Conservation (phyloP, 1,140 invertebrate genomes). For the Sesamia nonagrioides region DNA sequence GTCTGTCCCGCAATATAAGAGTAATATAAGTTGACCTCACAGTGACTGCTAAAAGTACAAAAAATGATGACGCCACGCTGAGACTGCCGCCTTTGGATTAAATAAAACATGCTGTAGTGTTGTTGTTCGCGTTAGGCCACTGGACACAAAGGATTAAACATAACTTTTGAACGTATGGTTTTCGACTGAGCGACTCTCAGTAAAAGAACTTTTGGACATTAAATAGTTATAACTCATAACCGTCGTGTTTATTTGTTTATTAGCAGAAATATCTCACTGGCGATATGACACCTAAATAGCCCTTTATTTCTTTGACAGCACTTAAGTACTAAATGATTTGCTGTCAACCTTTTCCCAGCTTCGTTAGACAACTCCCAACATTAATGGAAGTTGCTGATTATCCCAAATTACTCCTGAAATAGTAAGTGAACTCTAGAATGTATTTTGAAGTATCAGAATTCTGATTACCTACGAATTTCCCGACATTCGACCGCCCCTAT, state of each 20-base stretch:
- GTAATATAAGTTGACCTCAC: slow-evolving; percentile 52
- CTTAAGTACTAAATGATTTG: slow-evolving; percentile 8
- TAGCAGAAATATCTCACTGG: background rate
- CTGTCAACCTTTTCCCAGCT: background rate
- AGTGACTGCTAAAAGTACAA: slow-evolving; percentile 51
- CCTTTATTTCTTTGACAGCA: background rate
- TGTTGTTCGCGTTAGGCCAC: slow-evolving; percentile 20
- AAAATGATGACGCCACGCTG: slow-evolving; percentile 37
- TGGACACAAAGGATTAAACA: slow-evolving; percentile 46
- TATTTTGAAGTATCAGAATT: background rate
- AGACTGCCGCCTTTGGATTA: slow-evolving; percentile 45
- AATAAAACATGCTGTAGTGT: slow-evolving; percentile 50
- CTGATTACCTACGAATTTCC: background rate
- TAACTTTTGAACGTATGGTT: slow-evolving; percentile 41
- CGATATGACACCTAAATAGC: background rate
- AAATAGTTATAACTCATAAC: slow-evolving; percentile 20
- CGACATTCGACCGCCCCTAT: background rate
- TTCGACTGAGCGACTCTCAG: slow-evolving; percentile 6
- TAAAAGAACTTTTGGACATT: slow-evolving; percentile 21
- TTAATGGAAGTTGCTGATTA: slow-evolving; percentile 15
- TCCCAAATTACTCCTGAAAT: background rate
- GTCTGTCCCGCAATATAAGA: slow-evolving; percentile 18
- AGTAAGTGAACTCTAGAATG: background rate
- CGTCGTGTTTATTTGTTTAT: background rate
- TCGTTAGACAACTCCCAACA: background rate